Evolutionary conservation across 2,888 invertebrate genomes (phyloP).

Genomic region (Metalampra italica): DNA sequence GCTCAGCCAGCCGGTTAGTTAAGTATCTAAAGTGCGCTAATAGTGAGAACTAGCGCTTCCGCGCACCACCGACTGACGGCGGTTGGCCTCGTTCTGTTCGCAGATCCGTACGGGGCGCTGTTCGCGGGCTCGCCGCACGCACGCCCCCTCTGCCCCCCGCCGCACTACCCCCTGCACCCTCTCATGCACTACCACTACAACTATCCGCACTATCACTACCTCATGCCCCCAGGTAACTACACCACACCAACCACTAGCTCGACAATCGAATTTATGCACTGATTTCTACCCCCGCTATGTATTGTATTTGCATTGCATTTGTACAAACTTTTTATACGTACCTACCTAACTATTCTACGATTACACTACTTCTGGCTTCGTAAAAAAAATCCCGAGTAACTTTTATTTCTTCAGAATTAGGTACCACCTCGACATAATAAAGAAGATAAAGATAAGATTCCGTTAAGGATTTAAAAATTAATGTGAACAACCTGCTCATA

Average conservation of each 20-base stretch:
- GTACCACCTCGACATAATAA: no score
- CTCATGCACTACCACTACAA: conserved; percentile 72
- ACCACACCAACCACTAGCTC: conserved; percentile 19
- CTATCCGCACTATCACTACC: conserved; percentile 68
- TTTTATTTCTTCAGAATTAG: no score
- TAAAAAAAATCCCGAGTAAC: no score
- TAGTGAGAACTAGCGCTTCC: conserved; percentile 68
- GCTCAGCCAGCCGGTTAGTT: conserved; percentile 79
- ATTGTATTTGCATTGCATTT: no score
- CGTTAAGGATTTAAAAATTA: no score
- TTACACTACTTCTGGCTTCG: no score
- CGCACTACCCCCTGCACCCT: conserved; percentile 73
- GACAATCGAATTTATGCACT: neutral
- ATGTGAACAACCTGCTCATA: no score
- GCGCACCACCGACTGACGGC: conserved; percentile 52
- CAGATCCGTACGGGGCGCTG: conserved; percentile 70
- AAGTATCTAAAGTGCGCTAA: conserved; percentile 74
- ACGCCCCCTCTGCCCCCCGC: conserved; percentile 64
- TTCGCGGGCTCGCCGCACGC: conserved; percentile 68
- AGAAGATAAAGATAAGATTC: no score
- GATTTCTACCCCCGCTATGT: neutral
- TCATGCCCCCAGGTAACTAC: conserved; percentile 71
- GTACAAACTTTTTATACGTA: no score
- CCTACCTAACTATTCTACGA: no score
- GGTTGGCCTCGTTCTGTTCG: conserved; percentile 54